phyloP scores from a whole-genome alignment of 2,888 invertebrate species.

The Alsophila aescularia region DNA sequence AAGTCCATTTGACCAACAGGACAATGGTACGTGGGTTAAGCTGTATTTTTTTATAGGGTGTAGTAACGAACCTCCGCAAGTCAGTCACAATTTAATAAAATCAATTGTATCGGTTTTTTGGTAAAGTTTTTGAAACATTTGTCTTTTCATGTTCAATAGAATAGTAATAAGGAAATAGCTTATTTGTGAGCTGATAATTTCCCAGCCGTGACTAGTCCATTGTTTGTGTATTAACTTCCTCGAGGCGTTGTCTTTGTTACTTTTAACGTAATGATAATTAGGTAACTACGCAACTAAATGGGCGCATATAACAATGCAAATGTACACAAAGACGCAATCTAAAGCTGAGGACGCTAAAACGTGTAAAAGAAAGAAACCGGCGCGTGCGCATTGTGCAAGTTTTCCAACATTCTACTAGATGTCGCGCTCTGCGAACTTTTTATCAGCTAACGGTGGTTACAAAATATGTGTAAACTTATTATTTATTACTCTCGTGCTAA shows the following conservation, averaged over 20 bases:
- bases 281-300: slow-evolving; percentile 36
- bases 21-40: slow-evolving; percentile 72
- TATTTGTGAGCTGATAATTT: slow-evolving; percentile 69
- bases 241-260: slow-evolving; percentile 61
- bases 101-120: slow-evolving; percentile 29
- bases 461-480: slow-evolving; percentile 49
- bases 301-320: slow-evolving; percentile 35
- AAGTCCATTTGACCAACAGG: slow-evolving; percentile 80
- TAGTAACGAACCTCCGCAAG: slow-evolving; percentile 31
- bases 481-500: slow-evolving; percentile 75
- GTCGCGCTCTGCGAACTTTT: slow-evolving; percentile 56
- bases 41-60: too few species aligned
- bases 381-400: slow-evolving; percentile 67
- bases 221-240: slow-evolving; percentile 75
- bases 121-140: slow-evolving; percentile 39
- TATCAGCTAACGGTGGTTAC: slow-evolving; percentile 34
- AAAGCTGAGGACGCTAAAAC: slow-evolving; percentile 17
- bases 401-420: slow-evolving; percentile 60
- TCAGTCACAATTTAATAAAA: slow-evolving; percentile 4
- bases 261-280: slow-evolving; percentile 62
- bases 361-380: slow-evolving; percentile 48
- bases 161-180: slow-evolving; percentile 72
- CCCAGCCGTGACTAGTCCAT: slow-evolving; percentile 71
- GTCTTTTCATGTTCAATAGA: slow-evolving; percentile 60
- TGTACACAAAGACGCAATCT: slow-evolving; percentile 24